Evolutionary conservation across 2,888 invertebrate genomes (phyloP), one percentile per base, ranked within the genome.

Genomic region (Hirtodrosophila cameraria): DNA sequence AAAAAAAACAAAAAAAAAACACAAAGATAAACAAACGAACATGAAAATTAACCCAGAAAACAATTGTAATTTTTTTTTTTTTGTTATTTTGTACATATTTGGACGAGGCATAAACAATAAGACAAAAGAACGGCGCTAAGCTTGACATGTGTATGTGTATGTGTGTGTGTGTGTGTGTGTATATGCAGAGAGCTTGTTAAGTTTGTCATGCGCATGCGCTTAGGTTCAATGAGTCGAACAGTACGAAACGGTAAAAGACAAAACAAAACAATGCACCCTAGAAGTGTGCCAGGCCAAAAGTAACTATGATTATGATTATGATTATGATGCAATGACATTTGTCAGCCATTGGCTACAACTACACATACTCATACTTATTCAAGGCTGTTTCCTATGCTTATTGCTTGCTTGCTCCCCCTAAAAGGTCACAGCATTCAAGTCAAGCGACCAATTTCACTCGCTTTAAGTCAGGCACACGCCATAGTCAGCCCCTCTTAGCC

Each of bases 161-260:
- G n/a, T 20, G 8, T 48, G 35, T 57, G 28, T 46, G 28, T 36
- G 52, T 35, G 42, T 41, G 33, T 55, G 39, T 55, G 39, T 45
- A 11, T 53, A 30, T 46, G 42, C 13, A 13, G 30, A 48, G 48
- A 61, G 70, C 49, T 73, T 73, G 66, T 72, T 72, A 60, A 72
- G 66, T 41, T 70, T 72, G 84, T 84, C 85, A 82, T 75, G 76
- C 71, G 75, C 85, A 66, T 82, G 82, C 60, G 70, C 86, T 70
- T 83, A 73, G 63, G 74, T 70, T 82, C 86, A 81, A 85, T 80
- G 86, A 80, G 86, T 85, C 80, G 80, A 78, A 73, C 85, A 46
- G 60, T 61, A 57, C 46, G 18, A 39, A 48, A 59, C 25, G 18
- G 20, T 23, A 28, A 68, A 55, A 23, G 46, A 61, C 41, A 50